Conservation (phyloP, 2,888 invertebrate genomes). For the Eurytoma californica region DNA sequence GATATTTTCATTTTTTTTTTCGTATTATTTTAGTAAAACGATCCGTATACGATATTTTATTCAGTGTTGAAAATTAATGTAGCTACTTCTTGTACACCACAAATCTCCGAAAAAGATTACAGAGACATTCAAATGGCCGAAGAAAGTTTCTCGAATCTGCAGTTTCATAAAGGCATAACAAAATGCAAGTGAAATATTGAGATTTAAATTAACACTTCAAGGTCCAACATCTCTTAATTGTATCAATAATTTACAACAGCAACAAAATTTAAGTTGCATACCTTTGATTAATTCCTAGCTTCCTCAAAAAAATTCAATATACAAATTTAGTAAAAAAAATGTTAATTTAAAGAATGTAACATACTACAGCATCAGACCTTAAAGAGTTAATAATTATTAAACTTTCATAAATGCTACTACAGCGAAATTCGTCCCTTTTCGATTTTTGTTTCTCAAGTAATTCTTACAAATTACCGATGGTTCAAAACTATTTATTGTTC, state of each 20-base stretch:
- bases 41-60: slow-evolving; percentile 16
- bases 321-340: not conserved
- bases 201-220: slow-evolving; percentile 15
- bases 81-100: not conserved
- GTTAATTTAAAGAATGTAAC: not conserved
- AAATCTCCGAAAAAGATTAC: slow-evolving; percentile 8
- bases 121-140: slow-evolving; percentile 28
- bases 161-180: slow-evolving; percentile 12
- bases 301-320: not conserved
- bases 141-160: slow-evolving; percentile 12
- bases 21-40: slow-evolving; percentile 26
- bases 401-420: slow-evolving; percentile 25
- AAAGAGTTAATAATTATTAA: slow-evolving; percentile 29
- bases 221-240: not conserved
- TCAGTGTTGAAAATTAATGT: not conserved
- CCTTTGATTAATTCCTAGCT: not conserved
- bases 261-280: too few relatives aligned
- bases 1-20: slow-evolving; percentile 29
- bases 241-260: not conserved
- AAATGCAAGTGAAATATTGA: slow-evolving; percentile 15
- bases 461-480: slow-evolving; percentile 13
- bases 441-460: slow-evolving; percentile 9
- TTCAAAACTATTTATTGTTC: slow-evolving; percentile 34
- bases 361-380: slow-evolving; percentile 15
- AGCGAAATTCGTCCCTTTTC: slow-evolving; percentile 25